Percentiles rank a stretch among this genome's conserved stretches.
Evolutionary conservation across 2,888 invertebrate species (phyloP).

Genomic region (Artemia sp.): DNA sequence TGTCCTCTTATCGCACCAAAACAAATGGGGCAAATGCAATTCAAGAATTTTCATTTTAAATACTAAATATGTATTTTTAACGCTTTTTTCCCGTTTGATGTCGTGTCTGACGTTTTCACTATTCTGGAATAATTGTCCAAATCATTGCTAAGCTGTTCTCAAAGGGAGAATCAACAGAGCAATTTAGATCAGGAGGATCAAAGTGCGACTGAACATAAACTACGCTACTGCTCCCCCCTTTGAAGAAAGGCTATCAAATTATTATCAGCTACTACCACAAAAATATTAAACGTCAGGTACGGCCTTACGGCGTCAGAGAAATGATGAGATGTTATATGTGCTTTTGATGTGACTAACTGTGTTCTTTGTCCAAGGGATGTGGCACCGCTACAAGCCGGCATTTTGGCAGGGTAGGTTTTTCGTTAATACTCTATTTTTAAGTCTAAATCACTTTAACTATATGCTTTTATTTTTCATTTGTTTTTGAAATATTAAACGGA

Average conservation of each 20-base stretch:
- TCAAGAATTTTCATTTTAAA: neutral
- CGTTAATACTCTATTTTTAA: neutral
- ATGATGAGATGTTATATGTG: neutral
- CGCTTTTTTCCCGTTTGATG: neutral
- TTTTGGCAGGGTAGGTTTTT: conserved; percentile 26
- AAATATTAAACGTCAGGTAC: no score
- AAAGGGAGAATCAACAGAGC: no score
- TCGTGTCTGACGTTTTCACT: neutral
- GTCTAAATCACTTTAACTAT: no score
- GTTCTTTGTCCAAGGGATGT: conserved; percentile 26
- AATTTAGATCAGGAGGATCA: no score
- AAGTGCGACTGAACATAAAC: no score
- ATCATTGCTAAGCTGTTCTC: no score
- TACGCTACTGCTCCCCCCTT: neutral
- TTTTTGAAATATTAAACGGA: no score
- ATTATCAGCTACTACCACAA: neutral
- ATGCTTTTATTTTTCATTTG: no score
- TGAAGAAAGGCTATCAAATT: neutral
- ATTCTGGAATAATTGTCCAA: neutral
- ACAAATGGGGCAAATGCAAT: no score
- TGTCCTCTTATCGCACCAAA: no score
- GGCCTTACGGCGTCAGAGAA: no score
- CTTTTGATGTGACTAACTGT: neutral
- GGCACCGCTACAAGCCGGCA: conserved; percentile 26
- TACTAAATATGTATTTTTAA: neutral